phyloP scores from a whole-genome alignment of 2,797 vertebrate species.

The Pogoniulus pusillus region DNA sequence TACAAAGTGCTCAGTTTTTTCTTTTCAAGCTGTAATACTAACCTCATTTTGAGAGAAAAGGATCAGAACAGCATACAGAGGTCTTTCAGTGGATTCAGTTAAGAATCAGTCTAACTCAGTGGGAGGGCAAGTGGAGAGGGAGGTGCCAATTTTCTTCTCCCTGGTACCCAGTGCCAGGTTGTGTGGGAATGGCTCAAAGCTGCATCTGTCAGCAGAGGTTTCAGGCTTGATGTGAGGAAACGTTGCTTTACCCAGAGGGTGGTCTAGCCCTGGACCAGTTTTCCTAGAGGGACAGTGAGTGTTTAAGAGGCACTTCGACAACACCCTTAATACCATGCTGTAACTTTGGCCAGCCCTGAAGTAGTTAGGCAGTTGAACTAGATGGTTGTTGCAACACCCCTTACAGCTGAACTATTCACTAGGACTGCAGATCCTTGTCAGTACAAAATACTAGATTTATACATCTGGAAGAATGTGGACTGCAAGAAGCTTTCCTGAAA shows the following conservation, averaged over 20 bases:
- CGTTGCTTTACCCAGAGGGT: neutral
- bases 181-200: accelerated
- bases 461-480: neutral
- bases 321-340: neutral
- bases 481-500: neutral
- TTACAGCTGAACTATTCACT: neutral
- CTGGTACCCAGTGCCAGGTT: accelerated
- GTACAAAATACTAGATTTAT: neutral
- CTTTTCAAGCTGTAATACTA: neutral
- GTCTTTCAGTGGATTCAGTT: neutral
- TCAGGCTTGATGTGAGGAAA: accelerated
- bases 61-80: neutral
- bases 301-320: neutral
- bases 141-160: neutral
- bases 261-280: neutral
- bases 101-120: neutral
- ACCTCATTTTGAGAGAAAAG: neutral
- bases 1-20: neutral
- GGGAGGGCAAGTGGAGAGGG: neutral
- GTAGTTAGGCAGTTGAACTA: no score
- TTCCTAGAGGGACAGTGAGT: neutral
- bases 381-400: no score
- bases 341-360: neutral
- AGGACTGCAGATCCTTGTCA: neutral
- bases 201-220: accelerated